Percentiles rank a stretch among this genome's conserved stretches.
Evolutionary conservation across 92 coral and sea anemone species (phyloP).

Genomic region (Palythoa grandis): DNA sequence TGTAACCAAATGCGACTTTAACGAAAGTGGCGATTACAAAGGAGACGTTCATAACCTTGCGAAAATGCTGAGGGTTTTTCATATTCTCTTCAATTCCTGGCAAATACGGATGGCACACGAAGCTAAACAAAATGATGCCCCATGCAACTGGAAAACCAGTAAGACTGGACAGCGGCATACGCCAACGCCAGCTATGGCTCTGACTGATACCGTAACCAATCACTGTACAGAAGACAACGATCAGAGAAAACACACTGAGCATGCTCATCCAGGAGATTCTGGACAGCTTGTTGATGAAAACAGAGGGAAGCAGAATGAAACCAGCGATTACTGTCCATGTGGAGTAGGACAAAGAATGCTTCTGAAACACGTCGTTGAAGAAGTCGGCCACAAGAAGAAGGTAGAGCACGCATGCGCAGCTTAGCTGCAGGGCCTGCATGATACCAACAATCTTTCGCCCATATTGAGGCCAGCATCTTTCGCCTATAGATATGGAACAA

Average conservation of each 20-base stretch:
- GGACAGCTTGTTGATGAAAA: slow-evolving; percentile 86
- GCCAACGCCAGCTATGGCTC: slow-evolving; percentile 85
- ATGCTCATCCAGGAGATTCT: slow-evolving; percentile 98
- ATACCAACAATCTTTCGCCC: slow-evolving; percentile 84
- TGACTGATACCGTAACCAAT: slow-evolving; percentile 89
- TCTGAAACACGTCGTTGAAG: slow-evolving; percentile 91
- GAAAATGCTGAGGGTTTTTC: slow-evolving; percentile 86
- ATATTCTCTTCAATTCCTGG: slow-evolving; percentile 91
- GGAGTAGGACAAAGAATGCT: slow-evolving; percentile 71
- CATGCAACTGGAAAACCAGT: slow-evolving; percentile 97
- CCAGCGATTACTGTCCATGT: slow-evolving; percentile 93
- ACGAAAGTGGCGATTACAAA: slow-evolving; percentile 76
- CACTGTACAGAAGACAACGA: slow-evolving; percentile 81
- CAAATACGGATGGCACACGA: slow-evolving; percentile 95
- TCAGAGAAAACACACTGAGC: slow-evolving; percentile 96
- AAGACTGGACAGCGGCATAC: slow-evolving; percentile 85
- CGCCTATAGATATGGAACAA: slow-evolving; percentile 60
- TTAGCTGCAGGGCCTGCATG: slow-evolving; percentile 91
- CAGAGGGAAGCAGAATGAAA: slow-evolving; percentile 81
- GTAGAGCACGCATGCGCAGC: slow-evolving; percentile 98
- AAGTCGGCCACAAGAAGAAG: slow-evolving; percentile 95
- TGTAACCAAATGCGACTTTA: slow-evolving; percentile 80
- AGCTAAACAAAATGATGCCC: slow-evolving; percentile 95
- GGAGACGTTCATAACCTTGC: slow-evolving; percentile 92
- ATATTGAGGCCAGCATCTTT: slow-evolving; percentile 87